Evolutionary conservation across 2,888 invertebrate species (phyloP).

Genomic region (Cephus pygmeus): DNA sequence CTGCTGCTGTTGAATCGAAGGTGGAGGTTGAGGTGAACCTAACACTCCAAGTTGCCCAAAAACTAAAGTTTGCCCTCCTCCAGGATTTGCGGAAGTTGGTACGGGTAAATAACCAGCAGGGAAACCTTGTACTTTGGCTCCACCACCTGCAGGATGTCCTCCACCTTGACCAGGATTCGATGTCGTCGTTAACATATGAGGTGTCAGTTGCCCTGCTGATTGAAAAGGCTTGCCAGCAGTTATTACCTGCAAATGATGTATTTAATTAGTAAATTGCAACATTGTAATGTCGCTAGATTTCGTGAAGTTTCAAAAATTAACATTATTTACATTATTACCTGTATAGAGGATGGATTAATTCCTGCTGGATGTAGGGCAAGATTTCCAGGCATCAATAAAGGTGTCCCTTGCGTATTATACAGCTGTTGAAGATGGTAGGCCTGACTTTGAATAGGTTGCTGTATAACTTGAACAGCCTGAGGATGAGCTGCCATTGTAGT

Average conservation of each 20-base stretch:
- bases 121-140: conserved; percentile 67
- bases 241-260: conserved; percentile 73
- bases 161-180: conserved; percentile 59
- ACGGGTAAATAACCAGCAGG: conserved; percentile 81
- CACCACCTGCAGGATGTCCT: conserved; percentile 55
- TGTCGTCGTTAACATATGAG: conserved; percentile 83
- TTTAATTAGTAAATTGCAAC: not conserved
- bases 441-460: conserved; percentile 81
- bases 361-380: conserved; percentile 80
- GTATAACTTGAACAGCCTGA: conserved; percentile 82
- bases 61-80: conserved; percentile 76
- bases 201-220: conserved; percentile 76
- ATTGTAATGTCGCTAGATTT: not conserved
- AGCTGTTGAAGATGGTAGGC: conserved; percentile 81
- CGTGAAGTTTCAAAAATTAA: not conserved
- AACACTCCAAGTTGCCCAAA: conserved; percentile 79
- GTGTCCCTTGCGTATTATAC: conserved; percentile 82
- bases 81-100: conserved; percentile 79
- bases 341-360: conserved; percentile 82
- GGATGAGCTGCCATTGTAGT: conserved; percentile 84
- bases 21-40: conserved; percentile 70
- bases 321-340: conserved; percentile 58
- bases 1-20: conserved; percentile 55
- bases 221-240: conserved; percentile 87
- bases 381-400: conserved; percentile 83